Evolutionary conservation across 1,140 invertebrate species (phyloP).

Genomic region (Drosophila fuyamai): DNA sequence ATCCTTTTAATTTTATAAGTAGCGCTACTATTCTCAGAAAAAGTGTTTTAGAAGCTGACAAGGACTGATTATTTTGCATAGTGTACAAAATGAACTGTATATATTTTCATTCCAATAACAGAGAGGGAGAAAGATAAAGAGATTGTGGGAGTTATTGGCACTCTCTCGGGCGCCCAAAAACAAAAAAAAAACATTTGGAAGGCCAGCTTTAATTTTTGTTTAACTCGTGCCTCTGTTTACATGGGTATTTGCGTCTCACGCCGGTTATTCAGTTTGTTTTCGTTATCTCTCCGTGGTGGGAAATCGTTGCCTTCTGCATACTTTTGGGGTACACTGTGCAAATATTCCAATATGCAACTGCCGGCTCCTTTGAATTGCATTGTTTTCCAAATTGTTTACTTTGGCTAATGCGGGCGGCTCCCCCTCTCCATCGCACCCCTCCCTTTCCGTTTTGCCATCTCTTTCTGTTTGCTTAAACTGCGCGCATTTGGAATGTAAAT

Average conservation of each 20-base stretch:
- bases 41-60: background rate
- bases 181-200: slow-evolving; percentile 39
- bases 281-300: slow-evolving; percentile 56
- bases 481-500: slow-evolving; percentile 74
- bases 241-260: slow-evolving; percentile 54
- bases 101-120: slow-evolving; percentile 66
- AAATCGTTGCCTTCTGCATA: slow-evolving; percentile 62
- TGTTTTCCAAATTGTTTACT: slow-evolving; percentile 54
- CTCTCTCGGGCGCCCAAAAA: slow-evolving; percentile 33
- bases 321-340: slow-evolving; percentile 72
- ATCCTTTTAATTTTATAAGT: too few species aligned
- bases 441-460: background rate
- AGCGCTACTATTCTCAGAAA: too few species aligned
- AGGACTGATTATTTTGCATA: background rate
- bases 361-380: slow-evolving; percentile 55
- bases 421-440: background rate
- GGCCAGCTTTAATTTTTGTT: slow-evolving; percentile 3
- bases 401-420: slow-evolving; percentile 51
- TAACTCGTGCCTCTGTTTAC: slow-evolving; percentile 29
- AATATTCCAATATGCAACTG: slow-evolving; percentile 47
- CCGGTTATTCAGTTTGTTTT: slow-evolving; percentile 72
- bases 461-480: slow-evolving; percentile 63
- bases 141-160: slow-evolving; percentile 9
- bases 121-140: slow-evolving; percentile 8
- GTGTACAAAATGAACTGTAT: slow-evolving; percentile 65